phyloP scores from a whole-genome alignment of 2,797 vertebrate species.

The Distichodus sexfasciatus region DNA sequence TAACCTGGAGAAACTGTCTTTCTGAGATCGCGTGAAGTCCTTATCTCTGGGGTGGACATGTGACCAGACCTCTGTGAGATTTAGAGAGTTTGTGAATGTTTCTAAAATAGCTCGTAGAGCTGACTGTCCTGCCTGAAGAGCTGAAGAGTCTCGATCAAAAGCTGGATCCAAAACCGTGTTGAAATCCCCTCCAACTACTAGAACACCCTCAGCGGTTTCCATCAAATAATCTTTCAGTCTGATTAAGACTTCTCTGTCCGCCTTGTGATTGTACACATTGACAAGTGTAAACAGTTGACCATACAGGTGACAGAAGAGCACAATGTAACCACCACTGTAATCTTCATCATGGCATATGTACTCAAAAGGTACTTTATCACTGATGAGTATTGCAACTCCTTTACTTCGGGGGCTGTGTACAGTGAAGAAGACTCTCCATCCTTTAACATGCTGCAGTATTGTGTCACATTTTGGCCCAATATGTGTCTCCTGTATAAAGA shows the following conservation, averaged over 20 bases:
- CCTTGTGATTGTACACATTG: slow-evolving; percentile 32
- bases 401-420: slow-evolving; percentile 19
- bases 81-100: slow-evolving; percentile 25
- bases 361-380: neutral
- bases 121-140: neutral
- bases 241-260: neutral
- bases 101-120: neutral
- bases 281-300: slow-evolving; percentile 29
- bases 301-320: slow-evolving; percentile 23
- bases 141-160: neutral
- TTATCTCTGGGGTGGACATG: neutral
- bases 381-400: slow-evolving; percentile 37
- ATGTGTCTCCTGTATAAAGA: slow-evolving; percentile 45
- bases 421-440: slow-evolving; percentile 11
- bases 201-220: slow-evolving; percentile 30
- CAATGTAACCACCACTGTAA: slow-evolving; percentile 35
- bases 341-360: slow-evolving; percentile 38
- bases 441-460: neutral
- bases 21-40: slow-evolving; percentile 10
- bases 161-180: slow-evolving; percentile 20
- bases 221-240: slow-evolving; percentile 16
- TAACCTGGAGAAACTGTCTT: slow-evolving; percentile 7
- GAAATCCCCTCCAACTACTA: slow-evolving; percentile 40
- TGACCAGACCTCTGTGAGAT: slow-evolving; percentile 23
- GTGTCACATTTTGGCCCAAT: neutral